Base-by-base conservation (phyloP, 2,888 invertebrate genomes). In the Sclerodermus sp. region DNA sequence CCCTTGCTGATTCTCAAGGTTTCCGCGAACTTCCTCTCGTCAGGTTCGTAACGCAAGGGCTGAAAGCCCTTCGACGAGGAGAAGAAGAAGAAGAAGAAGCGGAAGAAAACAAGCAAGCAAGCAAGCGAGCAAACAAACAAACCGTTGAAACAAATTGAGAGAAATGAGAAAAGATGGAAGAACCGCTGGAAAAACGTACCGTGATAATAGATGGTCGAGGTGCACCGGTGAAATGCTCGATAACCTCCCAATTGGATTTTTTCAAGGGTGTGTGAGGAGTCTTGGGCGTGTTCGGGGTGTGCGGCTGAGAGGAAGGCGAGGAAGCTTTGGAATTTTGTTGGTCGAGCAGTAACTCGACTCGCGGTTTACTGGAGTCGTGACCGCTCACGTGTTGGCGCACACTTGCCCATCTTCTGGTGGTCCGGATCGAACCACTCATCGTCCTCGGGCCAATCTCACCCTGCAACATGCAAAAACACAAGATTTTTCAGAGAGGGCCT, bases 191-290 rank as follows among this genome's bases (percentile, higher is more conserved):
- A 34, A 34, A 34, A 8, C 84, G 83, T 78, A 85, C 85, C 76
- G 85, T 85, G 67, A 86, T 83, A 62, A 85, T 79, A 71, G 85
- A 85, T 60, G 85, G 84, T 59, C 71, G 85, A 23, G 84, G 83
- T 55, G 80, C 83, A 43, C 82, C 82, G 51, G 86, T 87, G 79
- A 90, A 92, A 79, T 93, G 92, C 77, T 93, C 91, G 68, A 93
- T 92, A 63, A 93, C 92, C 77, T 92, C 91, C 92, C 92, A 93
- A 80, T 93, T 92, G 68, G 91, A 91, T 76, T 91, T 91, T 77
- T 86, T 85, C 2, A 86, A 83, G 1, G 85, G 85, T 15, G 85
- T 85, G 39, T 86, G 84, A 15, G 85, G 74, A 5, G 78, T 77
- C 51, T 64, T 70, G 37, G 65, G 75, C n/a, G 68, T 74, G 47